These are phyloP conservation scores for Julus scanicus DNA, from an alignment of 2,888 invertebrate species.

Conservation along the genomic window DNA sequence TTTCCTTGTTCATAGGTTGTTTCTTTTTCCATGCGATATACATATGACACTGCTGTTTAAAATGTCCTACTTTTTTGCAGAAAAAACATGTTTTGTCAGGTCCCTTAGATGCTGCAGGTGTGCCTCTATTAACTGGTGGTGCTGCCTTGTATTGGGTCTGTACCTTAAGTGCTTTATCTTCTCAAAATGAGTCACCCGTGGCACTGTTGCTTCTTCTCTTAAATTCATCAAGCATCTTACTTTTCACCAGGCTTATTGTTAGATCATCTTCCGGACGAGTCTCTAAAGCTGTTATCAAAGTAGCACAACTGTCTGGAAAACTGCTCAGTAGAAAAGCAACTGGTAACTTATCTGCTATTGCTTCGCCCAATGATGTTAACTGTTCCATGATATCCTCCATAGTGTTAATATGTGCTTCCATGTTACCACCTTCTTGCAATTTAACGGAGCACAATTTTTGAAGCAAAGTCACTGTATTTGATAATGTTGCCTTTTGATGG, in stretches of 20 bases:
- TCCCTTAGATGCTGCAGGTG: background rate
- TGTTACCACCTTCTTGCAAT: background rate
- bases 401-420: background rate
- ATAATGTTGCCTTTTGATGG: background rate
- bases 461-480: background rate
- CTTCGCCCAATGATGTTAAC: background rate
- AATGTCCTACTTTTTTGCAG: background rate
- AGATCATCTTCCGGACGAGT: too few species aligned
- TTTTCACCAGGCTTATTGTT: background rate
- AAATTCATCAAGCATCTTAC: background rate
- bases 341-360: background rate
- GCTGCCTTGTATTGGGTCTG: too few species aligned
- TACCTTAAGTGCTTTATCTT: background rate
- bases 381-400: background rate
- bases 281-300: too few species aligned
- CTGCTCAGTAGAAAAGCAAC: too few species aligned
- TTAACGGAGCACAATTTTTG: background rate
- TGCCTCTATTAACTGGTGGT: too few species aligned
- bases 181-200: background rate
- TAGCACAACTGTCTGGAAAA: too few species aligned
- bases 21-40: background rate
- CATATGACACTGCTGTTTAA: background rate
- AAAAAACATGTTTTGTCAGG: background rate
- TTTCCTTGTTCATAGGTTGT: background rate
- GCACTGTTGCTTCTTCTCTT: background rate